Evolutionary conservation across 2,888 invertebrate genomes (phyloP).

Genomic region (Drosophila formosana): DNA sequence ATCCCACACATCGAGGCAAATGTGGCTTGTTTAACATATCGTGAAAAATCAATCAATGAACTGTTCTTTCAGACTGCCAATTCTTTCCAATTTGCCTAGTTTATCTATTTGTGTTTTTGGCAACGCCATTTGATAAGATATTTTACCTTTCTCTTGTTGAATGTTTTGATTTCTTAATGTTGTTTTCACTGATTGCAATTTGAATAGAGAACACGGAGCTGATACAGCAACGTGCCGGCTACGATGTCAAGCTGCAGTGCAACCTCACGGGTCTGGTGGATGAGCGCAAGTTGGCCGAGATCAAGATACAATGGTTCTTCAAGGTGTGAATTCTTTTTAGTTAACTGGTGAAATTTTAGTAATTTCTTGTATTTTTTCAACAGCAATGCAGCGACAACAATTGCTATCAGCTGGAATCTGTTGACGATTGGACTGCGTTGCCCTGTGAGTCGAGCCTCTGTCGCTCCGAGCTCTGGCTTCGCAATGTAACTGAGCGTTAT

Average conservation of each 20-base stretch:
- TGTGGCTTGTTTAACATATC: conserved; percentile 5
- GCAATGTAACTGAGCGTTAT: conserved; percentile 83
- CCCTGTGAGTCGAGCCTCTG: conserved; percentile 81
- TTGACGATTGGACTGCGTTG: conserved; percentile 79
- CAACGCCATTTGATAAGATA: conserved; percentile 64
- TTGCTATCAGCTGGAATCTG: conserved; percentile 69
- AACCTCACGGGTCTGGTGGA: conserved; percentile 78
- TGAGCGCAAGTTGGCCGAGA: conserved; percentile 63
- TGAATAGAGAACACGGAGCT: conserved; percentile 80
- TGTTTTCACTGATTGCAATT: conserved; percentile 31
- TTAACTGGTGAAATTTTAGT: background rate
- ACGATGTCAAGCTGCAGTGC: conserved; percentile 81
- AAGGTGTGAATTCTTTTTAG: conserved; percentile 67
- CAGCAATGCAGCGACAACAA: conserved; percentile 82
- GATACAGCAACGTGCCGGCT: conserved; percentile 82
- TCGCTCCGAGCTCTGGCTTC: conserved; percentile 76
- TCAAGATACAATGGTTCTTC: conserved; percentile 83
- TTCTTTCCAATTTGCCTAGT: conserved; percentile 3
- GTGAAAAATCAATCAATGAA: conserved; percentile 12
- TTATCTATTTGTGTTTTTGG: conserved; percentile 28
- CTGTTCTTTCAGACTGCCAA: background rate
- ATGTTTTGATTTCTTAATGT: conserved; percentile 26
- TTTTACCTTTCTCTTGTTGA: conserved; percentile 32
- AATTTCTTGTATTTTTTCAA: background rate
- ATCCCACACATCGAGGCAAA: background rate